These are phyloP conservation scores for Acanthopagrus latus DNA, from an alignment of 2,797 vertebrate species.

Conservation along the genomic window DNA sequence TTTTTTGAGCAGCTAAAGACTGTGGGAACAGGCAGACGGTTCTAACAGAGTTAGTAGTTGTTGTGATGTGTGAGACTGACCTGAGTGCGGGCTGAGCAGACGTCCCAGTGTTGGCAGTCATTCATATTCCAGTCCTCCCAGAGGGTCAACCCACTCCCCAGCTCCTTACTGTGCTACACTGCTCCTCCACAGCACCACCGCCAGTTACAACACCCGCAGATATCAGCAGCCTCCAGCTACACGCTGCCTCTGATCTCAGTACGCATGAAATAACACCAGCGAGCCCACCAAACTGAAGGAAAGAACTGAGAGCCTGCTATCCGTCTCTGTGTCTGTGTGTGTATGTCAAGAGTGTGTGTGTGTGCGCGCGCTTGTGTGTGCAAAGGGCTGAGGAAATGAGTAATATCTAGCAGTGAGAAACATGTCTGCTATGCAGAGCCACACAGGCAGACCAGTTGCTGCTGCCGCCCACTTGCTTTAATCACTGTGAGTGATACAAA, in stretches of 20 bases:
- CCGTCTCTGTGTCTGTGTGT: conserved; percentile 69
- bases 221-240: conserved; percentile 73
- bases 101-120: conserved; percentile 73
- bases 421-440: conserved; percentile 88
- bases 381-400: conserved; percentile 89
- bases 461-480: conserved; percentile 88
- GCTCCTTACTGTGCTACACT: conserved; percentile 56
- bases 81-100: conserved; percentile 78
- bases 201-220: conserved; percentile 64
- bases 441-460: conserved; percentile 89
- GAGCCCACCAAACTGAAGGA: conserved; percentile 77
- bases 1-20: conserved; percentile 19
- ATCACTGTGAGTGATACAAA: conserved; percentile 83
- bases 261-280: conserved; percentile 72
- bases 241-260: conserved; percentile 73
- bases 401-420: conserved; percentile 89
- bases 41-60: conserved; percentile 51
- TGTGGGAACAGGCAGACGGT: conserved; percentile 43
- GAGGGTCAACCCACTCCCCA: conserved; percentile 71
- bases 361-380: conserved; percentile 71
- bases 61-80: conserved; percentile 79
- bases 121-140: conserved; percentile 78
- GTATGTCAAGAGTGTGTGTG: conserved; percentile 57
- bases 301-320: conserved; percentile 76
- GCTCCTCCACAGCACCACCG: conserved; percentile 51